Evolutionary conservation across 2,113 vertebrate genomes (phyloP).

Genomic region (Plecotus auritus): DNA sequence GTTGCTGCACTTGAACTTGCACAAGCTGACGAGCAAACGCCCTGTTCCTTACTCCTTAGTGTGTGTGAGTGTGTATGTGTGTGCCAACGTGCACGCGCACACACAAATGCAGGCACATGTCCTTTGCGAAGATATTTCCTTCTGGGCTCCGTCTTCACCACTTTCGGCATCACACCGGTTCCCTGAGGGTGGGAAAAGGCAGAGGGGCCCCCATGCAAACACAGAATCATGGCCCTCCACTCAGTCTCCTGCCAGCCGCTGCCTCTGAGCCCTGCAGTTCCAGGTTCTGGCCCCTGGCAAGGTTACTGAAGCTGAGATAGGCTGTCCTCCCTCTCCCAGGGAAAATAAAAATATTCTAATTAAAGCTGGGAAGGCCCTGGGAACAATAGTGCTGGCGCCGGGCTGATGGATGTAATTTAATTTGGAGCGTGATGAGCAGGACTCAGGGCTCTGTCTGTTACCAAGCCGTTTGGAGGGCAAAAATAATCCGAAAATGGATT

Average conservation of each 20-base stretch:
- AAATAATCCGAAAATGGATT: background rate
- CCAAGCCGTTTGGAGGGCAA: conserved; percentile 14
- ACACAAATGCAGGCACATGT: background rate
- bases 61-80: background rate
- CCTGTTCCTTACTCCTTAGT: background rate
- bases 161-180: background rate
- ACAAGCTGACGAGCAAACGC: background rate
- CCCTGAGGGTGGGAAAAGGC: background rate
- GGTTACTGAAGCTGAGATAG: conserved; percentile 56
- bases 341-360: conserved; percentile 74
- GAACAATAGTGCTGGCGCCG: conserved; percentile 61
- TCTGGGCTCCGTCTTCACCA: background rate
- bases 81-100: background rate
- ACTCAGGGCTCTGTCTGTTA: background rate
- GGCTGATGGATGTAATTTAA: conserved; percentile 62
- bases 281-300: conserved; percentile 62
- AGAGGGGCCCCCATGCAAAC: background rate
- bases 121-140: conserved; percentile 30
- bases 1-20: background rate
- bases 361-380: conserved; percentile 64
- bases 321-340: conserved; percentile 50
- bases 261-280: background rate
- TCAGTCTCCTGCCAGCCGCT: background rate
- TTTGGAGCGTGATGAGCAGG: conserved; percentile 58
- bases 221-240: rapidly evolving